Evolutionary conservation across 1,140 invertebrate species (phyloP), one percentile per base, ranked within the genome.

Genomic region (Scaptomyza graminum): DNA sequence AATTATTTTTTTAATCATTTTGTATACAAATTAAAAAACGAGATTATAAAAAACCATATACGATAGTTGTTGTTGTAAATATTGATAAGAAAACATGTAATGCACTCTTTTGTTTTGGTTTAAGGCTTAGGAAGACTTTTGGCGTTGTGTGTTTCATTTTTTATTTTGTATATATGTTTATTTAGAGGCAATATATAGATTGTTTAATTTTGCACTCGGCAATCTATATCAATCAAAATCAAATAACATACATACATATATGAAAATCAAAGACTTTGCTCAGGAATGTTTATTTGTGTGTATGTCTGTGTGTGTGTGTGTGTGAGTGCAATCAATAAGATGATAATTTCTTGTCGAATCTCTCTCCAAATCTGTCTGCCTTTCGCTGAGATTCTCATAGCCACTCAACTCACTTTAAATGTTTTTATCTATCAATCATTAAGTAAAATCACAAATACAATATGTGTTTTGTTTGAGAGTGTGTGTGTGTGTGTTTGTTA

Each of bases 41-140:
- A 79, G 57, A 67, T 52, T 56, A 60, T 44, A 60, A 54, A 22
- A 63, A 54, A 44, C 37, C 7, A 63, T 50, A 43, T 52, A 8
- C 11, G 15, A 56, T 34, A 46, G 62, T 51, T 41, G 55, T 63
- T 28, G 9, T 61, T 25, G 22, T 22, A 22, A 44, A 31, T 60
- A 59, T 59, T 64, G 31, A 69, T 63, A 16, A 52, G 66, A 63
- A 74, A 74, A 74, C 66, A 63, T 59, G 47, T 39, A 70, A 47
- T 74, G 34, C 60, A 64, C 15, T 70, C 59, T 54, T 54, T 41
- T n/a, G 43, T 65, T 71, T 69, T 65, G 57, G 56, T 77, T 70
- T 74, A 6, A 79, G 72, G 84, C 79, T 88, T 83, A 88, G 83
- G 83, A 88, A 88, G 83, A 88, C 83, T 83, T 88, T 88, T 88